Base-by-base conservation (phyloP, 2,113 vertebrate species). In the Motacilla alba region DNA sequence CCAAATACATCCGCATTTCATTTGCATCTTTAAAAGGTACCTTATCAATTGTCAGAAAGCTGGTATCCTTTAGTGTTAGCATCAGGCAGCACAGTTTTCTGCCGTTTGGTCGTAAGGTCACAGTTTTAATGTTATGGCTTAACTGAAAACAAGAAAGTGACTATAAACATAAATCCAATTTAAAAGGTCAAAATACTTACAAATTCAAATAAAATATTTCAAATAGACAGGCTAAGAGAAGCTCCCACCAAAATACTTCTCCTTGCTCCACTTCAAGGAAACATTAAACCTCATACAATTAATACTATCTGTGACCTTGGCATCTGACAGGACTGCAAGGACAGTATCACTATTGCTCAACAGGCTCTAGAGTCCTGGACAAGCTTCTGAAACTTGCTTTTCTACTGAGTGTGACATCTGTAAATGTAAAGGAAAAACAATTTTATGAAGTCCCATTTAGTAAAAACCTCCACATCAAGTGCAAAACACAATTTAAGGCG, bases 121-220 rank as follows among this genome's bases (percentile, higher is more conserved):
- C 97, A 77, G 93, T 98, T 98, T 99, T 99, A 97, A 99, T 98
- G 76, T 99, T 99, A 97, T 99, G 99, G 98, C 98, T 99, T 95
- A 99, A 97, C 99, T 99, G 91, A 69, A 96, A 90, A 77, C 74
- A 74, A 91, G 96, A 83, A 95, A 56, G 26, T 2, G 13, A 94
- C 27, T 30, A n/a, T 78, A 47, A 95, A 58, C 56, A 75, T 7
- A 74, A 76, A 87, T 13, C 5, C 14, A 53, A n/a, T 92, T 55
- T 18, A 39, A 60, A 95, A 77, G 15, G 9, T 21, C 4, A 31
- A 88, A 79, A 60, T 18, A 52, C 64, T 81, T 46, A 60, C 5
- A 64, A 35, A 50, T 43, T 63, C 35, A 67, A 86, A 53, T 22
- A 37, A 56, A 94, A 23, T n/a, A 66, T 50, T 90, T 91, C 53